Evolutionary conservation across 2,113 vertebrate species (phyloP), one percentile per base, ranked within the genome.

Genomic region (Serilophus lunatus): DNA sequence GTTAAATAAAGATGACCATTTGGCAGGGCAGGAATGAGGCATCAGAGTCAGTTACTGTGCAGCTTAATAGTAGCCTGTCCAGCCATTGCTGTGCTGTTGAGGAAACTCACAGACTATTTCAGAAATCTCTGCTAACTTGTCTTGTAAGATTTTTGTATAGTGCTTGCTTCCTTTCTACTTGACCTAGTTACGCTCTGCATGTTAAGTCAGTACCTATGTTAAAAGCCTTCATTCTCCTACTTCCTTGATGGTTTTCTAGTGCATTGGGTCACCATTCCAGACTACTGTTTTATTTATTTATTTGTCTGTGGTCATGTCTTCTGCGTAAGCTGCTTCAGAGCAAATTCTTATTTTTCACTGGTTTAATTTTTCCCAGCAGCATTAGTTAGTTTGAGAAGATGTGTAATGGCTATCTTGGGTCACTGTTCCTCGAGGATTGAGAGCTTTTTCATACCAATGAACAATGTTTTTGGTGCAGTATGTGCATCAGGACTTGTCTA

Each of bases 141-240:
- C 82, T 93, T 81, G 29, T 49, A 68, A 49, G 88, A 56, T 90
- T 90, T 86, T 69, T 88, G 17, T 93, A 17, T 2, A 56, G 71
- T 24, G 40, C 76, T 85, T 80, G 59, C 93, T 86, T 51, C 82
- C 80, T 78, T 96, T 88, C 86, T 96, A 57, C 80, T 65, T 96
- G 95, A 95, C 92, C 95, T 96, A 94, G 76, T 97, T 81, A 13
- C 50, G 31, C 53, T 78, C 36, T 76, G 76, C 35, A 17, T 11
- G 8, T 90, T 75, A 68, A 86, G 38, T 88, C 35, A 60, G 83
- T 86, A 54, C 66, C 75, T 82, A 56, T 7, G 3, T 65, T 83
- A 88, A 81, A 82, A 95, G 44, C 76, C 69, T 84, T 84, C 51
- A 1, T 78, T 90, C 88, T 91, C 24, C 75, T 82, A 3, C 36